Percentiles rank a stretch among this genome's conserved stretches.
Evolutionary conservation across 2,113 vertebrate species (phyloP).

Genomic region (Scatophagus argus): DNA sequence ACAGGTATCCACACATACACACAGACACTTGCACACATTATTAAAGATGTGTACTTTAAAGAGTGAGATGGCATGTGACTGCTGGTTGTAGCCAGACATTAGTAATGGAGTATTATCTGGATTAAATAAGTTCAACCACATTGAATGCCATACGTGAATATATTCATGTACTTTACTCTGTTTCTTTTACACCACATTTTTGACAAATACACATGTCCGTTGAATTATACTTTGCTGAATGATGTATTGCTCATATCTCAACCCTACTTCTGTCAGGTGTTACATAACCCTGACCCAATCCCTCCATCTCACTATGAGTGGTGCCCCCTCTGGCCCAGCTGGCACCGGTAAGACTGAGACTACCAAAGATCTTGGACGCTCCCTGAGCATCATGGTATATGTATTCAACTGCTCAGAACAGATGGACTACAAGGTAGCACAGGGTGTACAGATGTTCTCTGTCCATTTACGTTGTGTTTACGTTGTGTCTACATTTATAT

Average conservation of each 20-base stretch:
- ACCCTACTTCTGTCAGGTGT: slow-evolving; percentile 71
- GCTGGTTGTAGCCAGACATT: background rate
- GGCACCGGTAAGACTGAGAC: slow-evolving; percentile 86
- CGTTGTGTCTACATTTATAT: background rate
- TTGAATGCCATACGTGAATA: background rate
- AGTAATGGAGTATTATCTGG: no score
- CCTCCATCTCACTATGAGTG: slow-evolving; percentile 80
- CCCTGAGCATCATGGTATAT: slow-evolving; percentile 86
- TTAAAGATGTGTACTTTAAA: background rate
- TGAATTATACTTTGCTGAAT: background rate
- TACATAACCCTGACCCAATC: slow-evolving; percentile 84
- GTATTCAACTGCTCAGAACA: slow-evolving; percentile 88
- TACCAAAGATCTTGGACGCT: slow-evolving; percentile 83
- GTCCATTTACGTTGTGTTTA: background rate
- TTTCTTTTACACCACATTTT: background rate
- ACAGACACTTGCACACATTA: background rate
- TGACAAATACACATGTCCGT: background rate
- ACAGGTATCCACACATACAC: slow-evolving; percentile 74
- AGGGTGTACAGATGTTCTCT: background rate
- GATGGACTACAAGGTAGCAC: slow-evolving; percentile 86
- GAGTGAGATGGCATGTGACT: background rate
- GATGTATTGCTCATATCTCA: background rate
- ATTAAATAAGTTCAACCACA: background rate
- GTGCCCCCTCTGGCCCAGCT: slow-evolving; percentile 80
- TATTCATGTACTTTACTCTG: background rate